These are phyloP conservation scores for Sorex araneus DNA, from an alignment of 2,113 vertebrate genomes.

Conservation along the genomic window DNA sequence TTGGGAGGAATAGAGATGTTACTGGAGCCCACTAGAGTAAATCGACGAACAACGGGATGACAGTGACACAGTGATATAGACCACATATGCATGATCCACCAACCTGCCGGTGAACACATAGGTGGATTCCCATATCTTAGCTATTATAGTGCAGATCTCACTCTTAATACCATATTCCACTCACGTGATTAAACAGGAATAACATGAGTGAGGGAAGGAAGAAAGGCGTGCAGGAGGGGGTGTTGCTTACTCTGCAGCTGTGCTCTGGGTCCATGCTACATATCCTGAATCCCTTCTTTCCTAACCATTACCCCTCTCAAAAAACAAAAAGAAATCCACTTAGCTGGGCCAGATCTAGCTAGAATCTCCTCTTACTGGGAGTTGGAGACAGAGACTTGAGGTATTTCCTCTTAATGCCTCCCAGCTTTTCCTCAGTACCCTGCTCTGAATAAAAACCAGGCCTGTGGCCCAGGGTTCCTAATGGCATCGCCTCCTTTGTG, in stretches of 20 bases:
- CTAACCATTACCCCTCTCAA: neutral
- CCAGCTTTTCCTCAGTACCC: neutral
- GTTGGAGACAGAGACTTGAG: slow-evolving; percentile 24
- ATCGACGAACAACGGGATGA: too few species aligned
- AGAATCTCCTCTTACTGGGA: neutral
- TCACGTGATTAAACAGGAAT: neutral
- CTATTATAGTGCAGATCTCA: neutral
- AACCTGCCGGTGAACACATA: too few species aligned
- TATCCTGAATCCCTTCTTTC: neutral
- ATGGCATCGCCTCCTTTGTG: slow-evolving; percentile 8
- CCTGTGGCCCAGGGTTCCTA: neutral
- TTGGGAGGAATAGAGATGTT: too few species aligned
- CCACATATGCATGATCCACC: too few species aligned
- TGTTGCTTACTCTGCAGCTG: neutral
- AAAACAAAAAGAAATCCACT: neutral
- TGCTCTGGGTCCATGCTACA: neutral
- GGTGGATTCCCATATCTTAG: too few species aligned
- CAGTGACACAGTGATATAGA: too few species aligned
- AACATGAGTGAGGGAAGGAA: neutral
- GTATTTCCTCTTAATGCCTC: neutral
- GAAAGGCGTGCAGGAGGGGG: neutral
- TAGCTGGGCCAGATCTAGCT: neutral
- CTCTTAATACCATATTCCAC: neutral
- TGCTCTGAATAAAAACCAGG: slow-evolving; percentile 73
- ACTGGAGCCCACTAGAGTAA: too few species aligned